These are phyloP conservation scores for Bergia sp. DNA, from an alignment of 92 coral and sea anemone species.

Conservation along the genomic window DNA sequence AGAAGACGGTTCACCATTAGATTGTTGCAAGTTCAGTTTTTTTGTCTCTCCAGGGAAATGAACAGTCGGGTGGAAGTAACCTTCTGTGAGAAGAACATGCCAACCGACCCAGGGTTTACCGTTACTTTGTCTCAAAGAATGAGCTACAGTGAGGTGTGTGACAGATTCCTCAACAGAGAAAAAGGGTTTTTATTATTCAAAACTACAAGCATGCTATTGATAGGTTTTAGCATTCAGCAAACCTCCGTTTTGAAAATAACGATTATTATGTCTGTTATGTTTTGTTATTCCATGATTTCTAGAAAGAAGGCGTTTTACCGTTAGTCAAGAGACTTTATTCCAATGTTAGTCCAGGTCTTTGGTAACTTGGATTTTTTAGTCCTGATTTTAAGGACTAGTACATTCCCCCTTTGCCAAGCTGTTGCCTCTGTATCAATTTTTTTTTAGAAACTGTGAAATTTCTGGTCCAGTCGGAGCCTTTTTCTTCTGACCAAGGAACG, in stretches of 20 bases:
- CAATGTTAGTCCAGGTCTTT: too few species aligned
- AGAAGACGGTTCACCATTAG: neutral
- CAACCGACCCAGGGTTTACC: constrained; percentile 88
- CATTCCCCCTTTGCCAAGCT: too few species aligned
- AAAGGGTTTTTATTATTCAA: too few species aligned
- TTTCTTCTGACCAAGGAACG: too few species aligned
- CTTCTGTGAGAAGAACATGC: constrained; percentile 91
- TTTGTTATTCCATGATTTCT: neutral
- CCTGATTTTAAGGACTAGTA: too few species aligned
- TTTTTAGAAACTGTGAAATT: too few species aligned
- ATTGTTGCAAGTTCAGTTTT: neutral
- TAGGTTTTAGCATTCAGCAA: neutral
- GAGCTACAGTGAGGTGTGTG: constrained; percentile 90
- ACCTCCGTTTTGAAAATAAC: too few species aligned
- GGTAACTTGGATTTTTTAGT: too few species aligned
- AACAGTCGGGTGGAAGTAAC: constrained; percentile 91
- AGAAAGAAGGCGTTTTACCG: too few species aligned
- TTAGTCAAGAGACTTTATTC: too few species aligned
- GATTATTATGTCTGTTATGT: neutral
- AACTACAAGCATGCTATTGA: neutral
- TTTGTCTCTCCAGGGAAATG: constrained; percentile 70
- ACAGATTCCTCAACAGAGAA: neutral
- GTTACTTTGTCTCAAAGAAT: constrained; percentile 82
- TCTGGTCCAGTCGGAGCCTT: too few species aligned
- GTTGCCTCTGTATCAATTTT: too few species aligned